A percentile compares a stretch with the other conserved stretches of the same genome.
Conservation (phyloP, 2,113 vertebrate genomes). For the Nematolebias whitei region DNA sequence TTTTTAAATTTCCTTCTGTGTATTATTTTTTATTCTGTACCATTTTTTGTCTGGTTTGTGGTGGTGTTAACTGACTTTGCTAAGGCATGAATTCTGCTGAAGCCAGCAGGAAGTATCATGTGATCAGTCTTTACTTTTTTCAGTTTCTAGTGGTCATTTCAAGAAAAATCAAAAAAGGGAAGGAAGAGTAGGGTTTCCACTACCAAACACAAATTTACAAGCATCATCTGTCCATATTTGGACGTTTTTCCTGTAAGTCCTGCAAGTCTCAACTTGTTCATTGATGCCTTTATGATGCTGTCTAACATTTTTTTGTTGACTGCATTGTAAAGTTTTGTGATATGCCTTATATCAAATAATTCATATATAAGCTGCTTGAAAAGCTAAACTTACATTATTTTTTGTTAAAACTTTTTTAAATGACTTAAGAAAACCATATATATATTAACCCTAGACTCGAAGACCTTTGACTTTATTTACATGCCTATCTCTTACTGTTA, state of each 20-base stretch:
- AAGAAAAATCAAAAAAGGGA: conserved; percentile 29
- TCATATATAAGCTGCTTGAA: too few relatives aligned
- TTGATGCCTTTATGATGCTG: background rate
- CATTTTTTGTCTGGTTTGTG: background rate
- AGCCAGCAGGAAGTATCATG: conserved; percentile 32
- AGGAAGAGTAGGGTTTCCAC: conserved; percentile 39
- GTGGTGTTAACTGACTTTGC: too few relatives aligned
- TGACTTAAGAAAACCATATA: too few relatives aligned
- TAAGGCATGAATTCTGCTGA: conserved; percentile 21
- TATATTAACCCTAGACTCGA: too few relatives aligned
- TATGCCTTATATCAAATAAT: too few relatives aligned
- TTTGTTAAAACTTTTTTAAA: too few relatives aligned
- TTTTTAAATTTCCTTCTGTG: too few relatives aligned
- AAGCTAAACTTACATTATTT: too few relatives aligned
- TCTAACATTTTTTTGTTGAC: too few relatives aligned
- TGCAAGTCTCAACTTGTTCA: conserved; percentile 13
- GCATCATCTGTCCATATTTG: conserved; percentile 36
- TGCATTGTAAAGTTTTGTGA: too few relatives aligned
- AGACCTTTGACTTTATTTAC: too few relatives aligned
- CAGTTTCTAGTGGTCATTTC: background rate
- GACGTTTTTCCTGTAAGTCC: conserved; percentile 9
- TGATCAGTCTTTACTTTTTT: background rate
- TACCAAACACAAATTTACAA: conserved; percentile 16
- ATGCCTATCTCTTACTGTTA: too few relatives aligned
- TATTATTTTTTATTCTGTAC: background rate